phyloP scores from a whole-genome alignment of 2,113 vertebrate genomes.

The Plecotus auritus region DNA sequence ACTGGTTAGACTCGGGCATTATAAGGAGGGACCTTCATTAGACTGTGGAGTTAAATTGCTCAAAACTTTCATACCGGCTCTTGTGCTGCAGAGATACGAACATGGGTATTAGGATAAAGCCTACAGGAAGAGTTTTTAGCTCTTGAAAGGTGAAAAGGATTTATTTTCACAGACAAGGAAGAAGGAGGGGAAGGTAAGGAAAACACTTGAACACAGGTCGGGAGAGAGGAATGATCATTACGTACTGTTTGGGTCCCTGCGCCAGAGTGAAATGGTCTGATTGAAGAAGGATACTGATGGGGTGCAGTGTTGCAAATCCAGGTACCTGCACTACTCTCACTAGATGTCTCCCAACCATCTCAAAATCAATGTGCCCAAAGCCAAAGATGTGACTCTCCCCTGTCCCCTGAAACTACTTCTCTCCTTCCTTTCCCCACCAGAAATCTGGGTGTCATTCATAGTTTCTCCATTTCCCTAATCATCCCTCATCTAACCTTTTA shows the following conservation, averaged over 20 bases:
- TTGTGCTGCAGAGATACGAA: neutral
- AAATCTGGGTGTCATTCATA: neutral
- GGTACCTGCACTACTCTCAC: neutral
- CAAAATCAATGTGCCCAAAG: neutral
- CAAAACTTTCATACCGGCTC: neutral
- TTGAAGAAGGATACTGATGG: neutral
- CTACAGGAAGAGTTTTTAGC: neutral
- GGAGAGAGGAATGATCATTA: neutral
- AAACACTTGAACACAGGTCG: neutral
- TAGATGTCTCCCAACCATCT: neutral
- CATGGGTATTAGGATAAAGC: neutral
- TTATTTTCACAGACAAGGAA: neutral
- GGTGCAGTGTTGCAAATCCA: neutral
- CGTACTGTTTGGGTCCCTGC: neutral
- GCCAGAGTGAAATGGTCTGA: neutral
- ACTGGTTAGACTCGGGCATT: neutral
- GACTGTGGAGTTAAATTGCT: neutral
- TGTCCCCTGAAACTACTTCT: neutral
- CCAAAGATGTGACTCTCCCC: neutral
- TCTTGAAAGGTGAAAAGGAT: neutral
- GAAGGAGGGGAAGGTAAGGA: neutral
- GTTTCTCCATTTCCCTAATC: neutral
- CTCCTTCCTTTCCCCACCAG: neutral
- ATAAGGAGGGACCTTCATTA: neutral
- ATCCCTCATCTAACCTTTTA: neutral